Base-by-base conservation (phyloP, 2,113 vertebrate species). In the Hippolais icterina region DNA sequence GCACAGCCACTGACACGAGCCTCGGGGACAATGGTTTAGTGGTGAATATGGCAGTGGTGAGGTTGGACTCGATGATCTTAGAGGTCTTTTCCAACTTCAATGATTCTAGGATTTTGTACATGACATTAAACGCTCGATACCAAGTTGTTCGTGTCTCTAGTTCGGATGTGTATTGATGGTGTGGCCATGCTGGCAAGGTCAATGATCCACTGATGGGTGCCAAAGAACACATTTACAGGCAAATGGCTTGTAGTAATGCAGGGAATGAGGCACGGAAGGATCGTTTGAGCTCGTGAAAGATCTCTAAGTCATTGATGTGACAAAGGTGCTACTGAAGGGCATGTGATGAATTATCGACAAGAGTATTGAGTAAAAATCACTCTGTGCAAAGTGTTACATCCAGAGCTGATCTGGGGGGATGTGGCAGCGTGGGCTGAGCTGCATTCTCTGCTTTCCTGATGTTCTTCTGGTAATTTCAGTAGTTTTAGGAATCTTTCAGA, bases 221-320 rank as follows among this genome's bases (percentile, higher is more conserved):
- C 95, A 92, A 44, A 92, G 95, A 96, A 71, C 88, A 88, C 92
- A 96, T 95, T 96, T 95, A 85, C 76, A 92, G 85, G 64, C 83
- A 86, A 92, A 93, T 81, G 82, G 85, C 95, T 97, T 96, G 96
- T 95, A 93, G 60, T 60, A 68, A 83, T 86, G 69, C 59, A 37
- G 83, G 93, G 84, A 90, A 96, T 5, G 78, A 71, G 59, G 72
- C 69, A 23, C 13, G 0, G 24, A 54, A 76, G 84, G 87, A 61
- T 70, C 68, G 19, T 96, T 83, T 75, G 85, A 87, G 82, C 93
- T 96, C 5, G 1, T 50, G 87, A 93, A 89, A 75, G 90, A 86
- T 86, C 60, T 86, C 20, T 64, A 80, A 90, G 95, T 71, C 46
- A 74, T 56, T 23, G 59, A 57, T 37, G 31, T 2, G 75, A 96